Evolutionary conservation across 1,140 invertebrate species (phyloP).

Genomic region (Trachymyrmex septentrionalis): DNA sequence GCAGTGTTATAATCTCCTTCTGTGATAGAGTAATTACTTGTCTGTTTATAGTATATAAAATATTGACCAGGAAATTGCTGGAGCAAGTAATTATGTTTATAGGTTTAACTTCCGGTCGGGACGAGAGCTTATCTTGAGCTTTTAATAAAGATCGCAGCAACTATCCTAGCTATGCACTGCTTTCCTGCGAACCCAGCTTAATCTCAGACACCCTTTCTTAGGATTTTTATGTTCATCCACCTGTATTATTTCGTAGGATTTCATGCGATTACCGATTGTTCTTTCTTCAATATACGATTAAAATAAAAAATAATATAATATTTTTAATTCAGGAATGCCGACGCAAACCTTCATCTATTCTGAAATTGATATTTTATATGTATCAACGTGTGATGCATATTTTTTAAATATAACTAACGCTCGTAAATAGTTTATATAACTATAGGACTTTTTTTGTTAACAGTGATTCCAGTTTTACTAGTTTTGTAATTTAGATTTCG

Average conservation of each 20-base stretch:
- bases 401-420: conserved; percentile 9
- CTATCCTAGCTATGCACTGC: conserved; percentile 12
- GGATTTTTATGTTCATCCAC: conserved; percentile 60
- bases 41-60: conserved; percentile 58
- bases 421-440: conserved; percentile 12
- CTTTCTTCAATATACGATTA: not conserved
- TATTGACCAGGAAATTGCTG: conserved; percentile 5
- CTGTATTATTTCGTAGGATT: conserved; percentile 41
- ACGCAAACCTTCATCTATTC: not conserved
- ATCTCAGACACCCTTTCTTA: conserved; percentile 49
- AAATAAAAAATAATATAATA: not conserved
- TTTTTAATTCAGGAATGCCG: not conserved
- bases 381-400: not conserved
- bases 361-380: not conserved
- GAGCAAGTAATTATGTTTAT: conserved; percentile 75
- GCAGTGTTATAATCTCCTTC: conserved; percentile 59
- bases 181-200: conserved; percentile 63
- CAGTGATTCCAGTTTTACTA: not conserved
- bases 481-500: conserved; percentile 56
- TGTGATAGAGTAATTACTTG: conserved; percentile 75
- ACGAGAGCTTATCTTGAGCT: conserved; percentile 77
- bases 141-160: conserved; percentile 71
- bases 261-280: conserved; percentile 16
- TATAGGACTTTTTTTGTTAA: not conserved
- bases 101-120: conserved; percentile 72